A percentile compares a stretch with the other conserved stretches of the same genome.
Evolutionary conservation across 1,140 invertebrate genomes (phyloP).

Genomic region (Alviniconcha marisindica): DNA sequence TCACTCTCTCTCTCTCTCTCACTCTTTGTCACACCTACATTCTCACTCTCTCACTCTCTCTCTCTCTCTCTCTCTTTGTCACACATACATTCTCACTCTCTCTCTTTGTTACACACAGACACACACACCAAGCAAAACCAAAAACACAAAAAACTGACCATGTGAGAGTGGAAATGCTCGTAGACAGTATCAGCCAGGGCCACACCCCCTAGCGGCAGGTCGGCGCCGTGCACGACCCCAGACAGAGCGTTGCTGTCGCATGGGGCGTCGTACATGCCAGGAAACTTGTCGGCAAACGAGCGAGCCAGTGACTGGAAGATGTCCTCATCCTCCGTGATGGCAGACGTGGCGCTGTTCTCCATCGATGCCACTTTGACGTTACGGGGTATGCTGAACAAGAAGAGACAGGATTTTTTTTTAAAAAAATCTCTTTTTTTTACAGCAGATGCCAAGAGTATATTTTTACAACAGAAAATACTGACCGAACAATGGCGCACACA

Average conservation of each 20-base stretch:
- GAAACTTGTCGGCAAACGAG: constrained; percentile 75
- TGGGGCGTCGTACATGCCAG: constrained; percentile 57
- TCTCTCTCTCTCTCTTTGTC: too few relatives aligned
- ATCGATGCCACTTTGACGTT: constrained; percentile 30
- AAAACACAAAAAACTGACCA: constrained; percentile 56
- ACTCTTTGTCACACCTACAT: too few relatives aligned
- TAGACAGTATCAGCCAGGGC: constrained; percentile 76
- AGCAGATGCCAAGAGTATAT: neutral
- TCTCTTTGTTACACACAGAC: neutral
- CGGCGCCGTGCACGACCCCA: constrained; percentile 71
- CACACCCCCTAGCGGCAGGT: constrained; percentile 57
- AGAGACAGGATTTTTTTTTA: neutral
- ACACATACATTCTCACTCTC: too few relatives aligned
- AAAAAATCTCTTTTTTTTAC: too few relatives aligned
- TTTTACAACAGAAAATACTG: neutral
- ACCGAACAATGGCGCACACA: neutral
- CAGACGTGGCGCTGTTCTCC: neutral
- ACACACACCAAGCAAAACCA: neutral
- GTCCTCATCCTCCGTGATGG: constrained; percentile 69
- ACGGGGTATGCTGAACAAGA: constrained; percentile 47
- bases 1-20: too few relatives aligned
- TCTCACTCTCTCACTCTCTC: too few relatives aligned
- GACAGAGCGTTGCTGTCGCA: constrained; percentile 71
- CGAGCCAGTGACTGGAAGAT: constrained; percentile 70
- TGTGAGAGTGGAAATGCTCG: constrained; percentile 65